Conservation (phyloP, 2,113 vertebrate species). For the Tachuris rubrigastra region DNA sequence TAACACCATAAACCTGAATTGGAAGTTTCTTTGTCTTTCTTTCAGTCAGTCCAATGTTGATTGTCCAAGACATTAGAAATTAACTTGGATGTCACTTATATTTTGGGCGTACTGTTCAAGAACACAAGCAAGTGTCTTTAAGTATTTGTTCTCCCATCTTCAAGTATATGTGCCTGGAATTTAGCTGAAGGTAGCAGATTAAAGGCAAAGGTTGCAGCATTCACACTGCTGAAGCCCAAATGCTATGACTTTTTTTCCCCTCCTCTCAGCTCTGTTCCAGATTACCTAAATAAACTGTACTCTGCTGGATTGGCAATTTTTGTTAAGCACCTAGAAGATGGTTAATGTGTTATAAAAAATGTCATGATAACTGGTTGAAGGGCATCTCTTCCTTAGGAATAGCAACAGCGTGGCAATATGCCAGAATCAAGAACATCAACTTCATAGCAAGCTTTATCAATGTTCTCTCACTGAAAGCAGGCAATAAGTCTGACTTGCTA, state of each 20-base stretch:
- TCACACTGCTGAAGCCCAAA: neutral
- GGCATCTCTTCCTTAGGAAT: neutral
- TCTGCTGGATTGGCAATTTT: neutral
- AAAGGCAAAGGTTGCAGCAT: neutral
- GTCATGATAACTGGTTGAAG: neutral
- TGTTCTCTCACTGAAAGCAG: neutral
- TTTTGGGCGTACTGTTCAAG: neutral
- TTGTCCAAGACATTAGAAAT: neutral
- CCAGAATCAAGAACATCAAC: conserved; percentile 1
- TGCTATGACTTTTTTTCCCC: neutral
- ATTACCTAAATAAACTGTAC: neutral
- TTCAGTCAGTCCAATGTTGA: neutral
- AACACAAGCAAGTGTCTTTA: neutral
- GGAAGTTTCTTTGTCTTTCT: neutral
- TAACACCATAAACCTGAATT: neutral
- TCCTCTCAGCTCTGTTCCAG: neutral
- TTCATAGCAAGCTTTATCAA: neutral
- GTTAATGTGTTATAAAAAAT: conserved; percentile 26
- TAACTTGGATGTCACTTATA: neutral
- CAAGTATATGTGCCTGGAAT: neutral
- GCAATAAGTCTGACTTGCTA: neutral
- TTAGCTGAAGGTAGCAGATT: neutral
- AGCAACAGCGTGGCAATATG: neutral
- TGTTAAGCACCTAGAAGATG: conserved; percentile 5
- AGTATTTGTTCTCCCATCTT: neutral